Evolutionary conservation across 2,797 vertebrate genomes (phyloP).

Genomic region (Allobates femoralis): DNA sequence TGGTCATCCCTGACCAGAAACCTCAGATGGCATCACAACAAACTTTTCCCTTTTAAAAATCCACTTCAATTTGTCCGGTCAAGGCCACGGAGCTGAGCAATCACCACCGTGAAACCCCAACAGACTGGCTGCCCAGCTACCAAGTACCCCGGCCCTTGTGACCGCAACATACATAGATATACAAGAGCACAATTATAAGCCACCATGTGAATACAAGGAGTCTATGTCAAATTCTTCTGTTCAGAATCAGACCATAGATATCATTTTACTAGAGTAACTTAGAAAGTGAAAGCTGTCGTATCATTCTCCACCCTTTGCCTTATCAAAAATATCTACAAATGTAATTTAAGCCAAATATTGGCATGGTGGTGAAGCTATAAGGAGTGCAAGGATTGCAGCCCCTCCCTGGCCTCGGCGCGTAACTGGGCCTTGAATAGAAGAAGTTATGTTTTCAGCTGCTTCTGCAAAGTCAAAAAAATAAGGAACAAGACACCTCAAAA

Average conservation of each 20-base stretch:
- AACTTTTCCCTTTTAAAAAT: too few species aligned
- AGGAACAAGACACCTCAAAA: conserved; percentile 8
- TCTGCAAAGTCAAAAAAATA: neutral
- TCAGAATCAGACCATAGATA: neutral
- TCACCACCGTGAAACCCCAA: too few species aligned
- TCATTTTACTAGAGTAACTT: neutral
- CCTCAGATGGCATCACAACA: too few species aligned
- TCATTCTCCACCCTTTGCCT: neutral
- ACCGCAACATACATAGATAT: too few species aligned
- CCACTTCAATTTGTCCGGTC: too few species aligned
- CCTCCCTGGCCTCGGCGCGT: neutral
- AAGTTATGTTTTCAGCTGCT: neutral
- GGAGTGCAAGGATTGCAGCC: neutral
- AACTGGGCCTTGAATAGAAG: neutral
- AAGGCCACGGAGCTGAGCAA: too few species aligned
- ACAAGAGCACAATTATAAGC: too few species aligned
- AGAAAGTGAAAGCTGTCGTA: neutral
- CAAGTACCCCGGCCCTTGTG: too few species aligned
- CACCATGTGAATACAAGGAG: too few species aligned
- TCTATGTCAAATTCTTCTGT: too few species aligned
- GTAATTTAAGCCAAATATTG: neutral
- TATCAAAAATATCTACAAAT: neutral
- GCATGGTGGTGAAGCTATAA: neutral
- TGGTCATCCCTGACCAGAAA: too few species aligned
- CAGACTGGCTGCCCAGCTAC: too few species aligned